Conservation (phyloP, 2,797 vertebrate species). For the Lemur catta region DNA sequence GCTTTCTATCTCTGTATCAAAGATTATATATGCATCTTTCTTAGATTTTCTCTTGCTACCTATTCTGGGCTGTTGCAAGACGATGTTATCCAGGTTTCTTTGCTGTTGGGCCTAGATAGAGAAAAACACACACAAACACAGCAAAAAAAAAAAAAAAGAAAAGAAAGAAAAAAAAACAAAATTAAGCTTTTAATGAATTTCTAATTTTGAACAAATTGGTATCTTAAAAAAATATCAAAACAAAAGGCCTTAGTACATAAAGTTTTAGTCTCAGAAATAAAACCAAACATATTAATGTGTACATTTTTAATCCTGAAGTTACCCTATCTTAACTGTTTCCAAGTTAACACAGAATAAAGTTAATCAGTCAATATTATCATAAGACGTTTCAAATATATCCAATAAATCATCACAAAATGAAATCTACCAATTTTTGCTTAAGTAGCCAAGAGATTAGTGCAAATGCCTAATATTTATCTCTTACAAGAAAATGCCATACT, state of each 20-base stretch:
- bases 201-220: slow-evolving; percentile 13
- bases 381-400: not conserved
- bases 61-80: slow-evolving; percentile 88
- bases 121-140: slow-evolving; percentile 27
- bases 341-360: slow-evolving; percentile 12
- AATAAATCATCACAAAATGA: slow-evolving; percentile 44
- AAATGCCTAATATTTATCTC: slow-evolving; percentile 42
- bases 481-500: slow-evolving; percentile 72
- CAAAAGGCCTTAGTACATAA: not conserved
- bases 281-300: not conserved
- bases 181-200: slow-evolving; percentile 3
- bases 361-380: not conserved
- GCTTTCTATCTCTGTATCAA: slow-evolving; percentile 86
- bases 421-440: slow-evolving; percentile 35
- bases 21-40: slow-evolving; percentile 83
- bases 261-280: slow-evolving; percentile 44
- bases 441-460: slow-evolving; percentile 22
- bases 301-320: not conserved
- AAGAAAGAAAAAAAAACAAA: not conserved
- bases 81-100: slow-evolving; percentile 91
- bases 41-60: slow-evolving; percentile 86
- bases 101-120: slow-evolving; percentile 91
- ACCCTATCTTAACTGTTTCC: not conserved
- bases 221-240: slow-evolving; percentile 39
- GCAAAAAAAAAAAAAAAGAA: not conserved